Conservation (phyloP, 2,113 vertebrate species). For the Poecilia latipinna region DNA sequence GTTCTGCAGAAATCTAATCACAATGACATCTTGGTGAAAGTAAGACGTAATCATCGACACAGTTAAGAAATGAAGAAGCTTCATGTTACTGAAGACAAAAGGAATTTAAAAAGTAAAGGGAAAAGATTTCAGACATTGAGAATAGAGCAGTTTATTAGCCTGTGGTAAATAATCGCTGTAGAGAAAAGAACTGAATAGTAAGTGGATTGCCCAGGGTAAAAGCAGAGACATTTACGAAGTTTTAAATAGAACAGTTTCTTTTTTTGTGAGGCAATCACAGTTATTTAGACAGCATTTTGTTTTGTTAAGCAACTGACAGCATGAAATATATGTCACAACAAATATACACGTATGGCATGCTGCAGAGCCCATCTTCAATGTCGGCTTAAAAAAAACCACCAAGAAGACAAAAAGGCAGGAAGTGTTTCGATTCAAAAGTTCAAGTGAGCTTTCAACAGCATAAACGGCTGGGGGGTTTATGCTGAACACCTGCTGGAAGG, state of each 20-base stretch:
- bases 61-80: too few relatives aligned
- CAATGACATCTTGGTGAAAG: too few relatives aligned
- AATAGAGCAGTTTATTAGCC: background rate
- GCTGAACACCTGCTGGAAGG: slow-evolving; percentile 11
- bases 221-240: background rate
- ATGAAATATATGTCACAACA: background rate
- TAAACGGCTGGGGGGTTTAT: background rate
- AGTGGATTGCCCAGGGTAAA: background rate
- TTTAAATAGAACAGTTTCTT: slow-evolving; percentile 12
- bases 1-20: background rate
- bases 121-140: background rate
- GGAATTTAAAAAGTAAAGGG: background rate
- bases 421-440: slow-evolving; percentile 16
- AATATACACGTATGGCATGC: background rate
- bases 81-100: background rate
- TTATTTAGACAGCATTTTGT: background rate
- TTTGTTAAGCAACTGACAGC: slow-evolving; percentile 5
- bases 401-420: background rate
- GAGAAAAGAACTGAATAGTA: background rate
- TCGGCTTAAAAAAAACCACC: background rate
- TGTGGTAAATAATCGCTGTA: background rate
- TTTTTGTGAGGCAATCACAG: slow-evolving; percentile 11
- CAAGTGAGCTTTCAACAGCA: slow-evolving; percentile 6
- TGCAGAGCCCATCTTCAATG: background rate
- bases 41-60: too few relatives aligned